Conservation (phyloP, 1,140 invertebrate genomes). For the Panulirus ornatus region DNA sequence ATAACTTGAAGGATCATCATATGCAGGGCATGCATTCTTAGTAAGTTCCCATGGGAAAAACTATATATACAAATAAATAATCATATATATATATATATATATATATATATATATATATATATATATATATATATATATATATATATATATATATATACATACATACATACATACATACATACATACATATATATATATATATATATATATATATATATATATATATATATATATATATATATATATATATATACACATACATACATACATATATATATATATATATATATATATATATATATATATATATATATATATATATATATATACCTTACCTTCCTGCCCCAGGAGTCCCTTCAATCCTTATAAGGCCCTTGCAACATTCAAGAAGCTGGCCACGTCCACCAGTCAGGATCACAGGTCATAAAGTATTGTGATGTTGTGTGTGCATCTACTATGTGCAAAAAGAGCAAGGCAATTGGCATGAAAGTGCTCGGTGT, state of each 20-base stretch:
- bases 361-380: no score
- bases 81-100: not conserved
- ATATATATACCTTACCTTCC: no score
- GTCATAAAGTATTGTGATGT: no score
- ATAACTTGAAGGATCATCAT: no score
- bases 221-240: conserved; percentile 45
- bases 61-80: no score
- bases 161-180: not conserved
- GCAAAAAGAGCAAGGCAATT: no score
- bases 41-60: no score
- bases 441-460: conserved; percentile 3
- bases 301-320: conserved; percentile 20
- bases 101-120: conserved; percentile 7
- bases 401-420: no score
- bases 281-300: conserved; percentile 36
- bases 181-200: not conserved
- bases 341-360: no score
- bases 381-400: no score
- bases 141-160: conserved; percentile 3
- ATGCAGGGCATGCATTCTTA: no score
- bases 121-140: conserved; percentile 13
- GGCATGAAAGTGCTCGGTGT: no score
- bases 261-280: conserved; percentile 56
- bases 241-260: conserved; percentile 33
- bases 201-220: conserved; percentile 3